Evolutionary conservation across 2,888 invertebrate genomes (phyloP).

Genomic region (Xestobium rufovillosum): DNA sequence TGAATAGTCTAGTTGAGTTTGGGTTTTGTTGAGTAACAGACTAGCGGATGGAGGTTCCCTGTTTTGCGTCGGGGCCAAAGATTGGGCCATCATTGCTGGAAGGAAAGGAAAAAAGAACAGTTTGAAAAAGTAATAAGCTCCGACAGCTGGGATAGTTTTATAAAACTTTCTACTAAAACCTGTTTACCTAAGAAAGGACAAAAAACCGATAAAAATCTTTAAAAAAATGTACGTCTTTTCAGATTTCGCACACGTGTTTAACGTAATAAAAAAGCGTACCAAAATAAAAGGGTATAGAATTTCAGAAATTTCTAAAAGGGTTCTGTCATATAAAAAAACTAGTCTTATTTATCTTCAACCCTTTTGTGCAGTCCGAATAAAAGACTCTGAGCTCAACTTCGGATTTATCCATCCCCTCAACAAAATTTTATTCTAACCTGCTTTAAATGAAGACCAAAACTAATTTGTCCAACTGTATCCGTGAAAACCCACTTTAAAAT

Average conservation of each 20-base stretch:
- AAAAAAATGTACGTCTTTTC: constrained; percentile 1
- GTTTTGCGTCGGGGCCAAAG: constrained; percentile 41
- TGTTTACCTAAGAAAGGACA: no score
- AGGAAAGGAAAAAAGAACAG: constrained; percentile 19
- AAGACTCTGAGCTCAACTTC: constrained; percentile 12
- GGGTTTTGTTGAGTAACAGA: constrained; percentile 52
- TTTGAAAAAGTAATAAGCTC: no score
- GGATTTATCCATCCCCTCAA: not conserved
- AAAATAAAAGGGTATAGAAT: constrained; percentile 39
- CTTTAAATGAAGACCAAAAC: not conserved
- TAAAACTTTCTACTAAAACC: no score
- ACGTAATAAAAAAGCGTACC: constrained; percentile 31
- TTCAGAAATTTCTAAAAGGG: constrained; percentile 27
- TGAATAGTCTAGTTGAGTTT: constrained; percentile 75
- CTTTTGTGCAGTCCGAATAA: constrained; percentile 24
- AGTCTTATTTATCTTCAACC: constrained; percentile 34
- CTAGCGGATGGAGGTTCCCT: constrained; percentile 45
- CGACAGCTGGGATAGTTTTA: not conserved
- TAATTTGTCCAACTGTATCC: not conserved
- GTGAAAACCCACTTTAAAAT: constrained; percentile 15
- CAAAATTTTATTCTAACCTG: not conserved
- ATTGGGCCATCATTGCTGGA: constrained; percentile 50
- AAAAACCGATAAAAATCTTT: not conserved
- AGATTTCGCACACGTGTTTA: constrained; percentile 1
- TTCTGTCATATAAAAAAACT: constrained; percentile 25